Evolutionary conservation across 2,113 vertebrate species (phyloP).

Genomic region (Propithecus coquereli): DNA sequence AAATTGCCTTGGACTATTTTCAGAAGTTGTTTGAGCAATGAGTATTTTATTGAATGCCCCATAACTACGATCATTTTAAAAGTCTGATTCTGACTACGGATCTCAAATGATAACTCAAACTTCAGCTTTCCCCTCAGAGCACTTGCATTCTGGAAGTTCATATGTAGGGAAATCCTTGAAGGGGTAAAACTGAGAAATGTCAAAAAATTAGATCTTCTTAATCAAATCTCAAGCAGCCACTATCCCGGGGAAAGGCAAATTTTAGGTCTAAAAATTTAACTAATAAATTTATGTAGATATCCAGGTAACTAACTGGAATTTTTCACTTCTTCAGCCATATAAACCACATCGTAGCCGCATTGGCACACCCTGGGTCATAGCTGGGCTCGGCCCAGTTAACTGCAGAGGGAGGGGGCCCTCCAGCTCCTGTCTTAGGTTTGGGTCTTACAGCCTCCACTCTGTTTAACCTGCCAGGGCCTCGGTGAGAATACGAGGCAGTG

Average conservation of each 20-base stretch:
- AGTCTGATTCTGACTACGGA: slow-evolving; percentile 35
- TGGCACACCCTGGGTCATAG: neutral
- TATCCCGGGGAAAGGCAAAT: neutral
- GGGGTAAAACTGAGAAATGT: neutral
- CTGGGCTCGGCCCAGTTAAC: neutral
- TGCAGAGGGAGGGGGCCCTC: neutral
- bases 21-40: slow-evolving; percentile 62
- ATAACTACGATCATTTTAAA: slow-evolving; percentile 44
- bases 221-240: slow-evolving; percentile 34
- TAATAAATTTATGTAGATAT: neutral
- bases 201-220: slow-evolving; percentile 24
- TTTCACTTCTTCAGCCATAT: neutral
- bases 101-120: slow-evolving; percentile 31
- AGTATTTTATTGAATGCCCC: slow-evolving; percentile 48
- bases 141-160: neutral
- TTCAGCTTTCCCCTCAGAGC: slow-evolving; percentile 11
- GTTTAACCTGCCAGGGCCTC: neutral
- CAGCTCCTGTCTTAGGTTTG: neutral
- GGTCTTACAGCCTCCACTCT: neutral
- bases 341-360: neutral
- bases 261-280: slow-evolving; percentile 6
- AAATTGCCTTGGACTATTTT: slow-evolving; percentile 69
- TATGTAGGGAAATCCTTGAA: neutral
- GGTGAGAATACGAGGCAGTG: neutral
- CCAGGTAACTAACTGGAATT: neutral